phyloP scores from a whole-genome alignment of 1,140 invertebrate genomes.

The Brachionus asplanchnoidis region DNA sequence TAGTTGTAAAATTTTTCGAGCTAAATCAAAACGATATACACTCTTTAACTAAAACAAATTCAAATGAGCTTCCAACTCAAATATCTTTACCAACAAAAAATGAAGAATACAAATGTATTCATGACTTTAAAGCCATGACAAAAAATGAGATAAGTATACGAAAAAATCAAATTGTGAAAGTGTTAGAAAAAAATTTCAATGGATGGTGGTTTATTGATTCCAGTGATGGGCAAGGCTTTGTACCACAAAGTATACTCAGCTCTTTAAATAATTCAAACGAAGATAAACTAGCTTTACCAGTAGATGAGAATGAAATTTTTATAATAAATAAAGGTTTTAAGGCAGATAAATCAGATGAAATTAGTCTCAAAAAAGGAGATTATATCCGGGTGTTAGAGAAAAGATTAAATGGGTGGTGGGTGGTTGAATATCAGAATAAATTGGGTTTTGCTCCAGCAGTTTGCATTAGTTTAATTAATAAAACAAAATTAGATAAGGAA shows the following conservation, averaged over 20 bases:
- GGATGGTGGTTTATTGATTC: slow-evolving; percentile 20
- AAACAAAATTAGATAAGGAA: neutral
- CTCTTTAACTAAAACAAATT: neutral
- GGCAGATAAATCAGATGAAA: neutral
- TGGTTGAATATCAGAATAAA: neutral
- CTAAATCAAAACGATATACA: neutral
- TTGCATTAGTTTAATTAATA: neutral
- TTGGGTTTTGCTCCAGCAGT: neutral
- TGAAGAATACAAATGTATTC: neutral
- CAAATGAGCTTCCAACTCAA: neutral
- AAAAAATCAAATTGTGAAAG: slow-evolving; percentile 15
- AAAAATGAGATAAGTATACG: neutral
- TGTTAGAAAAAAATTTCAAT: slow-evolving; percentile 1
- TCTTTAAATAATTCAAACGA: neutral
- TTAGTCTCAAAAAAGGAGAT: neutral
- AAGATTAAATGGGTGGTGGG: slow-evolving; percentile 6
- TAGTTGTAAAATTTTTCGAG: neutral
- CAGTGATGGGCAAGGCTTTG: neutral
- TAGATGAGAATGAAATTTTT: neutral
- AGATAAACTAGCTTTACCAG: neutral
- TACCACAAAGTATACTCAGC: neutral
- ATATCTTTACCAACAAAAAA: neutral
- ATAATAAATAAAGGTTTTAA: neutral
- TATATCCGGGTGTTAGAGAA: neutral
- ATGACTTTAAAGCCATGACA: neutral